Evolutionary conservation across 2,888 invertebrate genomes (phyloP).

Genomic region (Stenolophus ochropezus): DNA sequence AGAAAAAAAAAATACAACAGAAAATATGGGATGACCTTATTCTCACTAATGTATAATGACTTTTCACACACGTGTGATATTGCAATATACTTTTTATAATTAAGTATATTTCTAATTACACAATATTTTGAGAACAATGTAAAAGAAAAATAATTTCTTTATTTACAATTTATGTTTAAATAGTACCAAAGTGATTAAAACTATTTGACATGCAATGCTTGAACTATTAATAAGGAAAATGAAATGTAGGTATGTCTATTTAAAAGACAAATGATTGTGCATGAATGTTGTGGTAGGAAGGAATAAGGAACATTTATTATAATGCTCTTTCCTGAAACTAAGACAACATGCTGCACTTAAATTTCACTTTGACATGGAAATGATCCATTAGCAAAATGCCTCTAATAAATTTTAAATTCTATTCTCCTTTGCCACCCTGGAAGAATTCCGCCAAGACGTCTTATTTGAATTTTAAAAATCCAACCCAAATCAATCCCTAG

Average conservation of each 20-base stretch:
- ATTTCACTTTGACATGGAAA: conserved; percentile 43
- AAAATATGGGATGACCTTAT: no score
- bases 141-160: no score
- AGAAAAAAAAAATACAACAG: no score
- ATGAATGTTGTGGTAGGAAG: background rate
- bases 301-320: background rate
- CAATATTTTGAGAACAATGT: no score
- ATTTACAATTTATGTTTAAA: no score
- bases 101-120: no score
- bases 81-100: no score
- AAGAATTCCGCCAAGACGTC: conserved; percentile 5
- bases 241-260: background rate
- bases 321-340: conserved; percentile 2
- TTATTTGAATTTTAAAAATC: conserved; percentile 31
- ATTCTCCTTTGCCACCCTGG: conserved; percentile 11
- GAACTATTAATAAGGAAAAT: background rate
- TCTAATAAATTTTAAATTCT: conserved; percentile 33
- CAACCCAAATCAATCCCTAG: conserved; percentile 10
- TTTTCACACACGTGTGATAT: no score
- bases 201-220: background rate
- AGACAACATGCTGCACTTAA: conserved; percentile 17
- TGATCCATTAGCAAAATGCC: conserved; percentile 33
- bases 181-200: no score
- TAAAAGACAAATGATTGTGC: background rate
- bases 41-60: no score